These are phyloP conservation scores for Philopedon plagiatum DNA, from an alignment of 2,888 invertebrate genomes.

Conservation along the genomic window DNA sequence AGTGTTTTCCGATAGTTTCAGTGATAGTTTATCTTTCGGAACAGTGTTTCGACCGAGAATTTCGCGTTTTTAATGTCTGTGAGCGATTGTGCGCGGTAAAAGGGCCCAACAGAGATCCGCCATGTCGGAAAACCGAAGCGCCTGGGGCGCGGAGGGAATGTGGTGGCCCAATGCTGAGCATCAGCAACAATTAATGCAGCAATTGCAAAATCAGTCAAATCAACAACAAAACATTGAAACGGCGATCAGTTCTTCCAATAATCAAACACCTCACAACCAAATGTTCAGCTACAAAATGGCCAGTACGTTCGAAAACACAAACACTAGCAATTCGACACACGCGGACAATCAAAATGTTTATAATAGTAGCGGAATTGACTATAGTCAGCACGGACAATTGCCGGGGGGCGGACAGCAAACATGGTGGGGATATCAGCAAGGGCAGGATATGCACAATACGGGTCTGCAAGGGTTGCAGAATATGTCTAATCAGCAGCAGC, in stretches of 20 bases:
- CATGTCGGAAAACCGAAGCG: constrained; percentile 78
- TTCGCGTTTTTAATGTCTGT: constrained; percentile 21
- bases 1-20: constrained; percentile 34
- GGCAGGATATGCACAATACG: constrained; percentile 40
- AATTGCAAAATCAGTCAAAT: constrained; percentile 63
- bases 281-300: constrained; percentile 90
- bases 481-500: constrained; percentile 48
- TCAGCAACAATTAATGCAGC: constrained; percentile 61
- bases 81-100: constrained; percentile 45
- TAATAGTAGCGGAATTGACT: constrained; percentile 48
- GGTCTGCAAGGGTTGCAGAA: constrained; percentile 50
- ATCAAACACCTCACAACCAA: constrained; percentile 78
- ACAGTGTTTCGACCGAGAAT: constrained; percentile 17
- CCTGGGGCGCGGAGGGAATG: constrained; percentile 77
- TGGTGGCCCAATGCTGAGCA: constrained; percentile 72
- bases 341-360: constrained; percentile 60
- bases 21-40: neutral
- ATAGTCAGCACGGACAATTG: constrained; percentile 35
- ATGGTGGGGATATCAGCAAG: constrained; percentile 46
- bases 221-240: constrained; percentile 68
- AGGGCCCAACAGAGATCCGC: constrained; percentile 47
- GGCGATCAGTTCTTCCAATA: constrained; percentile 74
- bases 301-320: constrained; percentile 83
- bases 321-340: constrained; percentile 69
- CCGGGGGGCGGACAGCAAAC: constrained; percentile 16